A percentile compares a stretch with the other conserved stretches of the same genome.
phyloP scores from a whole-genome alignment of 2,797 vertebrate genomes.

The Acanthiza pusilla region DNA sequence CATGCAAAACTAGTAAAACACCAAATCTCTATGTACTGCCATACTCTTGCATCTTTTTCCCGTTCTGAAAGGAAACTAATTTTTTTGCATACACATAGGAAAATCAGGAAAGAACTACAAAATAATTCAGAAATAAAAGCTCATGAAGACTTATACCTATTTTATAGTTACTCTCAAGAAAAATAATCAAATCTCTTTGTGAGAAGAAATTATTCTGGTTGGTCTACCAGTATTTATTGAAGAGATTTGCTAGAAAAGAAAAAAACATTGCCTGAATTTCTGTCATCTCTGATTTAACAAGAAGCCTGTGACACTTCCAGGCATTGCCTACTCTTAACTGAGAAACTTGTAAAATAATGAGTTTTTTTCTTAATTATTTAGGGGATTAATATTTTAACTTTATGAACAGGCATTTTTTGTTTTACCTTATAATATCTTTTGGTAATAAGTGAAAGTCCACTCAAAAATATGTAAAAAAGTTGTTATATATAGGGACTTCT shows the following conservation, averaged over 20 bases:
- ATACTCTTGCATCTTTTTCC: neutral
- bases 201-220: neutral
- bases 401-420: neutral
- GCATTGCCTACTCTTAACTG: neutral
- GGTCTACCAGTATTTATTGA: neutral
- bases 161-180: neutral
- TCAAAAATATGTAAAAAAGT: neutral
- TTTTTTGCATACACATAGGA: neutral
- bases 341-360: neutral
- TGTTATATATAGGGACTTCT: neutral
- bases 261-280: neutral
- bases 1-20: neutral
- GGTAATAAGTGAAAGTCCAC: neutral
- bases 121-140: neutral
- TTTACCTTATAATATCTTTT: neutral
- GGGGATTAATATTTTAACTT: neutral
- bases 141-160: neutral
- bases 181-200: neutral
- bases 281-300: neutral
- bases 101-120: neutral
- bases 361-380: conserved; percentile 12
- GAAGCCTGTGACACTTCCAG: neutral
- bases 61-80: neutral
- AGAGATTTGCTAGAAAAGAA: neutral
- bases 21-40: neutral